Percentiles rank a stretch among this genome's conserved stretches.
phyloP scores from a whole-genome alignment of 2,113 vertebrate species.

The sheep (Ovis aries) region ARS-UI_Ramb_v3.0 NC_056074.1:46752001-46752500 shows the following conservation, averaged over 20 bases:
- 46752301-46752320: fast-evolving
- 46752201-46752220: fast-evolving
- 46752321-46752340: neutral
- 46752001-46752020: too few species aligned
- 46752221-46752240: neutral
- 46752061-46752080: too few species aligned
- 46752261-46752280: fast-evolving
- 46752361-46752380: neutral
- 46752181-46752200: neutral
- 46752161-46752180: neutral
- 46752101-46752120: too few species aligned
- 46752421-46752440: fast-evolving
- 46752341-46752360: neutral
- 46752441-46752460: conserved; percentile 58
- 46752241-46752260: fast-evolving
- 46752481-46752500: conserved; percentile 63
- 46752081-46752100: neutral
- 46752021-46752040: fast-evolving
- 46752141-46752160: fast-evolving
- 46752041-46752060: fast-evolving
- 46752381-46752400: neutral
- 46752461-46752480: neutral
- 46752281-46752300: neutral
- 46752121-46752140: neutral
- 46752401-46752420: fast-evolving